phyloP scores from a whole-genome alignment of 1,140 invertebrate species.

The Diuraphis noxia region DNA sequence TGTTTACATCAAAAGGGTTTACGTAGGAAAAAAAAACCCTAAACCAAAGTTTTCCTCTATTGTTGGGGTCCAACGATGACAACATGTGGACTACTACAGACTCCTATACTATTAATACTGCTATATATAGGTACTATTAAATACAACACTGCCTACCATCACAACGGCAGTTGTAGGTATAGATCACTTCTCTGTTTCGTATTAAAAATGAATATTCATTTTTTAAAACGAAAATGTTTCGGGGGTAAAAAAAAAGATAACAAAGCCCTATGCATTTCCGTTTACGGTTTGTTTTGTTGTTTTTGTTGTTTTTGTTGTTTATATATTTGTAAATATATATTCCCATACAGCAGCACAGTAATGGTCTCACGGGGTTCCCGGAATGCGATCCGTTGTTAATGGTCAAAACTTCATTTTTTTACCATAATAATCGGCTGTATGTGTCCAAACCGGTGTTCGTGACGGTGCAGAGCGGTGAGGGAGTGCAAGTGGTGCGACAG shows the following conservation, averaged over 20 bases:
- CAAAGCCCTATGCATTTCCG: background rate
- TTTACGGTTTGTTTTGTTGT: background rate
- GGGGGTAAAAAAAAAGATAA: background rate
- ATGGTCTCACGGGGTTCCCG: constrained; percentile 27
- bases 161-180: background rate
- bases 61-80: background rate
- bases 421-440: background rate
- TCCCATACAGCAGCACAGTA: background rate
- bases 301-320: background rate
- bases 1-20: background rate
- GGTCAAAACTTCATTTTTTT: constrained; percentile 19
- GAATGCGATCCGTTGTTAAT: constrained; percentile 7
- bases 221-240: background rate
- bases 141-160: background rate
- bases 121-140: background rate
- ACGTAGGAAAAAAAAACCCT: background rate
- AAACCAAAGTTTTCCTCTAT: background rate
- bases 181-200: background rate
- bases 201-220: constrained; percentile 5
- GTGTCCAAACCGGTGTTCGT: background rate
- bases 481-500: background rate
- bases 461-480: background rate
- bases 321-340: background rate
- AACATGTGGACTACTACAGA: background rate
- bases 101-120: background rate